phyloP scores from a whole-genome alignment of 2,113 vertebrate species.

The Mionectes macconnelli region DNA sequence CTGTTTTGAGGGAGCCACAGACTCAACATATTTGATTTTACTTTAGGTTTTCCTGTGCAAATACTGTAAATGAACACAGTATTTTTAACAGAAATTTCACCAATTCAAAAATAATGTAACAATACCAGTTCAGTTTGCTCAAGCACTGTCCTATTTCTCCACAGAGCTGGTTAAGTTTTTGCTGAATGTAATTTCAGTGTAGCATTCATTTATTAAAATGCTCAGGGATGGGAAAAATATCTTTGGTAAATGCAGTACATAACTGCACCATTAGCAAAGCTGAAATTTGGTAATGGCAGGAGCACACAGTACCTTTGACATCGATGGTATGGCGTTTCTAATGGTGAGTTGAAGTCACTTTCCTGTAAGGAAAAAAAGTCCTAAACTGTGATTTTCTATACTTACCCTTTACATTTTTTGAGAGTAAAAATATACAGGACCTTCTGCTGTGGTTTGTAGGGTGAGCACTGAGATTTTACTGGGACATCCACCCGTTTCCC shows the following conservation, averaged over 20 bases:
- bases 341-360: not conserved
- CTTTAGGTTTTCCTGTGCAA: not conserved
- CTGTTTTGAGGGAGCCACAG: not conserved
- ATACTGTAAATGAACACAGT: not conserved
- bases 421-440: fast-evolving
- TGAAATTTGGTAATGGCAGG: not conserved
- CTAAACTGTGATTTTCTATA: not conserved
- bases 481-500: not conserved
- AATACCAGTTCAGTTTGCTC: not conserved
- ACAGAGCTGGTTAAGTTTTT: not conserved
- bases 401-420: not conserved
- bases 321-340: not conserved
- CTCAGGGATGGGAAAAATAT: not conserved
- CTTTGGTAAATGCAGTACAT: not conserved
- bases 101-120: not conserved
- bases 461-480: not conserved
- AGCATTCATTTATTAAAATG: not conserved
- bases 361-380: not conserved
- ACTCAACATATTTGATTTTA: not conserved
- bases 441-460: not conserved
- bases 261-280: not conserved
- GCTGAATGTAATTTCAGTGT: not conserved
- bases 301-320: not conserved
- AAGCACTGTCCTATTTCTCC: not conserved
- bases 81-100: not conserved